Evolutionary conservation across 2,113 vertebrate species (phyloP), one percentile per base, ranked within the genome.

Genomic region (Tenrec ecaudatus): DNA sequence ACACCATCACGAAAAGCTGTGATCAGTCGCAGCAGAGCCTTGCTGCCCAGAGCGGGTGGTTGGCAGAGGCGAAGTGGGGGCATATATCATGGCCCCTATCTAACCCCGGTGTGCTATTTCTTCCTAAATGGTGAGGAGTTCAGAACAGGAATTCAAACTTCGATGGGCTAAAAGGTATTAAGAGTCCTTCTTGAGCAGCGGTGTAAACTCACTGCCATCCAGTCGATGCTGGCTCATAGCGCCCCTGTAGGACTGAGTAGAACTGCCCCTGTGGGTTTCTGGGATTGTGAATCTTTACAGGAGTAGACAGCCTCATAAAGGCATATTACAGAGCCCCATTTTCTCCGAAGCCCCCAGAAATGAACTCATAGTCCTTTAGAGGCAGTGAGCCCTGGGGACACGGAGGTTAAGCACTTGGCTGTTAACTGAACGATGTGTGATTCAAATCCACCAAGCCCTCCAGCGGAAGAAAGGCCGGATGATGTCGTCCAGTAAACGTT

Each of bases 51-150:
- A 64, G 38, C 89, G 8, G 64, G 73, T 15, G 78, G 33, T 43
- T 94, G 69, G 75, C 71, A 40, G 62, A 78, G 8, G 43, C 53
- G 36, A 69, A 69, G 58, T 53, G 47, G 69, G 71, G 47, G 60
- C 25, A 29, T 53, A 53, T 73, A 12, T 25, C 76, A 25, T 76
- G 23, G 66, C 89, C 47, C 14, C 14, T 15, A 3, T 78, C 71
- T 31, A 73, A 90, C 78, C 60, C 57, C 86, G 10, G 62, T 9
- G 5, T 7, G 16, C 25, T 40, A 1, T 71, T 90, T 88, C 47
- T 93, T 90, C 25, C 94, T 85, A 75, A 88, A 76, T 29, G 71
- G 14, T 77, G 82, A 15, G 60, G 82, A 15, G 60, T 62, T 62
- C 60, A 23, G 60, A 11, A 62, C 60, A 62, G 60, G 60, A 62